A percentile compares a stretch with the other conserved stretches of the same genome.
Conservation (phyloP, 2,888 invertebrate genomes). For the Chironomus tentans region DNA sequence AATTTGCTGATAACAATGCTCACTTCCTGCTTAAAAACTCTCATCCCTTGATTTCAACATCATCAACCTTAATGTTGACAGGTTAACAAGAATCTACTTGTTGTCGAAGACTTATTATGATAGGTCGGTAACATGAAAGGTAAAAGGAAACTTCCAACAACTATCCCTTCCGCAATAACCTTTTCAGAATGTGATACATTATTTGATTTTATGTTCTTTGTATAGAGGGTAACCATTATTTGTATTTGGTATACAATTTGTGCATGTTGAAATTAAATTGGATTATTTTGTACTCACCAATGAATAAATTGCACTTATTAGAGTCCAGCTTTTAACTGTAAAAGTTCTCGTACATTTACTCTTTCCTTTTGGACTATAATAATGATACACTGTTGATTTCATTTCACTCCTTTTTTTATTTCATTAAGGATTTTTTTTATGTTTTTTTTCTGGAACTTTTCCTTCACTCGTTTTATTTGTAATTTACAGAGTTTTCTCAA, state of each 20-base stretch:
- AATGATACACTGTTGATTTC: constrained; percentile 47
- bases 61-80: too few species aligned
- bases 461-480: too few species aligned
- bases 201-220: background rate
- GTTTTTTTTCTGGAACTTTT: background rate
- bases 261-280: background rate
- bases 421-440: background rate
- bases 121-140: too few species aligned
- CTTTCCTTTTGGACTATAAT: constrained; percentile 43
- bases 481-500: too few species aligned
- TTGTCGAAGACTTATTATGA: too few species aligned
- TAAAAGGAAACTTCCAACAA: too few species aligned
- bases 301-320: constrained; percentile 63
- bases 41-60: too few species aligned
- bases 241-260: background rate
- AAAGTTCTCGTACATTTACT: constrained; percentile 53
- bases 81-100: too few species aligned
- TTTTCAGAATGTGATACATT: background rate
- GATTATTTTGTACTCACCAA: constrained; percentile 48
- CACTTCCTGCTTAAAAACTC: too few species aligned
- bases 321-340: constrained; percentile 63
- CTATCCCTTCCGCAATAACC: too few species aligned
- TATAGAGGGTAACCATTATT: too few species aligned
- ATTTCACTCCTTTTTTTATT: constrained; percentile 32
- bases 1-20: too few species aligned